phyloP scores from a whole-genome alignment of 2,113 vertebrate species.

The Oreocharis arfaki region DNA sequence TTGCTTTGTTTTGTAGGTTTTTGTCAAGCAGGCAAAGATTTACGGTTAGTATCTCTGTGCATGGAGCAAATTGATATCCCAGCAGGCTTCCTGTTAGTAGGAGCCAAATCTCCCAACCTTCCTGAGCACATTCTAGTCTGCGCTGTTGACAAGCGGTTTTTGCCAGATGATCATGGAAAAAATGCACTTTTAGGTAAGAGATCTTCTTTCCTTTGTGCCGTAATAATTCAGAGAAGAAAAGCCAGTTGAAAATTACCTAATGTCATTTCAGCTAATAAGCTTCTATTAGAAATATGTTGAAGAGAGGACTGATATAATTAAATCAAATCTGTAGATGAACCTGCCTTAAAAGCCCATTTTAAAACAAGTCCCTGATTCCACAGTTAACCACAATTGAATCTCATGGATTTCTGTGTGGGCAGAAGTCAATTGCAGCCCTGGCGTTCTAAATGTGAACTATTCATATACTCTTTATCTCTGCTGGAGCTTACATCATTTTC shows the following conservation, averaged over 20 bases:
- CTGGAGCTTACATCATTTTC: not conserved
- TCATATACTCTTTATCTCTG: not conserved
- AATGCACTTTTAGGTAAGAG: constrained; percentile 99
- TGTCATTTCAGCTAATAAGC: not conserved
- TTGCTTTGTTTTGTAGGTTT: constrained; percentile 79
- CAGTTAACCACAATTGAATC: not conserved
- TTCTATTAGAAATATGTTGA: not conserved
- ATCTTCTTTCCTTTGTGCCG: not conserved
- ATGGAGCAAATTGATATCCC: constrained; percentile 90
- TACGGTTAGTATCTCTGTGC: constrained; percentile 91
- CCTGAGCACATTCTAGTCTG: constrained; percentile 96
- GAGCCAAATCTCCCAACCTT: constrained; percentile 93
- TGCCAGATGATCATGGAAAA: constrained; percentile 97
- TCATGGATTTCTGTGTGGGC: not conserved
- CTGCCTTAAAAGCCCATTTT: not conserved
- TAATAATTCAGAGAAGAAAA: not conserved
- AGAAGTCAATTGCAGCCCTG: not conserved
- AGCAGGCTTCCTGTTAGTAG: constrained; percentile 92
- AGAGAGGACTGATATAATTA: not conserved
- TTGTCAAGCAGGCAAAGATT: constrained; percentile 98
- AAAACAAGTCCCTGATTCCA: not conserved
- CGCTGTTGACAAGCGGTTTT: constrained; percentile 93
- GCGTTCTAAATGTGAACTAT: not conserved
- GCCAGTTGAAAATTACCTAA: not conserved
- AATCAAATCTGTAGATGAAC: not conserved